Conservation (phyloP, 2,888 invertebrate species). For the Therioaphis trifolii region DNA sequence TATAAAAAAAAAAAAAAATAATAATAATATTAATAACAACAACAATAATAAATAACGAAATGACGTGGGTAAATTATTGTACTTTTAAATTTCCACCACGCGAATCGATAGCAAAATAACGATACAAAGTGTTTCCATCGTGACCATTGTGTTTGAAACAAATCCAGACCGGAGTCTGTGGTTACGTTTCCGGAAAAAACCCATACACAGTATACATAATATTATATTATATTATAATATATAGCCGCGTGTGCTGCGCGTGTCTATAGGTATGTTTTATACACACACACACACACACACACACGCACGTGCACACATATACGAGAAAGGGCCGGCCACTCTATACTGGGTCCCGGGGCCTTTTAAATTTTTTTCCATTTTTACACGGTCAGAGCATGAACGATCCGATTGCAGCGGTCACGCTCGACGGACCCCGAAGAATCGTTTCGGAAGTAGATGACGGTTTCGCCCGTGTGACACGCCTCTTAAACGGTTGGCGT, state of each 20-base stretch:
- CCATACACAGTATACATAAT: background rate
- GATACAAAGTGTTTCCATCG: background rate
- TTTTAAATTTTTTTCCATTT: slow-evolving; percentile 26
- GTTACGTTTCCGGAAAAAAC: slow-evolving; percentile 11
- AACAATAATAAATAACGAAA: too few species aligned
- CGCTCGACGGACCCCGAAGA: slow-evolving; percentile 52
- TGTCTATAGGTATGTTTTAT: background rate
- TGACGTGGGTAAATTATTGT: too few species aligned
- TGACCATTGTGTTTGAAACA: background rate
- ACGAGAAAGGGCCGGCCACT: slow-evolving; percentile 4
- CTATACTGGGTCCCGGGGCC: slow-evolving; percentile 10
- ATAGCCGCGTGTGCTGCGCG: background rate
- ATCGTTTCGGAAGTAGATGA: slow-evolving; percentile 62
- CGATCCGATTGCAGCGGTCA: slow-evolving; percentile 45
- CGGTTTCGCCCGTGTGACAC: slow-evolving; percentile 60
- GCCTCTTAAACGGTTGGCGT: slow-evolving; percentile 58
- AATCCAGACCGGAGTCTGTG: background rate
- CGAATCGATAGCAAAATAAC: background rate
- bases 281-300: background rate
- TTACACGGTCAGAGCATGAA: slow-evolving; percentile 35
- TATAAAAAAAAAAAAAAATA: too few species aligned
- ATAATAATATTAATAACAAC: too few species aligned
- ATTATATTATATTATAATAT: background rate
- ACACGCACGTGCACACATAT: too few species aligned
- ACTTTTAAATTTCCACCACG: background rate